Evolutionary conservation across 2,113 vertebrate genomes (phyloP).

Genomic region (Petroica traversi): DNA sequence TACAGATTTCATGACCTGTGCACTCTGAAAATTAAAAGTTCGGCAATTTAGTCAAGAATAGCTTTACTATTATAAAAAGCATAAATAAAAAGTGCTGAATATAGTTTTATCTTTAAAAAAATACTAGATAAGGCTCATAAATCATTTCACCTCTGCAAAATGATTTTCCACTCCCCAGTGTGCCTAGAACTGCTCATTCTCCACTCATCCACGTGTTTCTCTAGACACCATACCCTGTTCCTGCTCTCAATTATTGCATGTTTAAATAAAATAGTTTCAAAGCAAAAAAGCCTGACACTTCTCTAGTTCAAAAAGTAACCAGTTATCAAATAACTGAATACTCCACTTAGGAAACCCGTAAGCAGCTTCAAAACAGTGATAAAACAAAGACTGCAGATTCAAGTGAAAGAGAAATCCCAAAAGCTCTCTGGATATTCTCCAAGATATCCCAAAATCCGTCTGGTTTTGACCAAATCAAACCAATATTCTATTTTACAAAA

Average conservation of each 20-base stretch:
- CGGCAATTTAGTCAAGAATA: not conserved
- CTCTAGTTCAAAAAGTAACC: not conserved
- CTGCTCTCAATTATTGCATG: constrained; percentile 61
- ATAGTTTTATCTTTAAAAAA: constrained; percentile 52
- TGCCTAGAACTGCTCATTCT: not conserved
- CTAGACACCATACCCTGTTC: not conserved
- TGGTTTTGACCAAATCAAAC: not conserved
- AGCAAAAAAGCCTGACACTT: constrained; percentile 24
- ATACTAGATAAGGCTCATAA: constrained; percentile 45
- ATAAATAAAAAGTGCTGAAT: constrained; percentile 66
- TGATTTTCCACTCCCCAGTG: not conserved
- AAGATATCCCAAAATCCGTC: not conserved
- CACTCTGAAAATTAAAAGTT: constrained; percentile 22
- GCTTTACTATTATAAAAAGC: constrained; percentile 51
- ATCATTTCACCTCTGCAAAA: not conserved
- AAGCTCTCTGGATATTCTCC: not conserved
- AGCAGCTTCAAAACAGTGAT: constrained; percentile 53
- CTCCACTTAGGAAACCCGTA: constrained; percentile 23
- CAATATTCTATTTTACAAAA: constrained; percentile 28
- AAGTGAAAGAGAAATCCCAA: constrained; percentile 26
- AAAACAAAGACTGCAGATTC: constrained; percentile 18
- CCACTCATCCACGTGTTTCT: not conserved
- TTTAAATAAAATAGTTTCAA: constrained; percentile 52
- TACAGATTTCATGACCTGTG: not conserved
- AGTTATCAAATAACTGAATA: constrained; percentile 32